Evolutionary conservation across 2,888 invertebrate genomes (phyloP), one percentile per base, ranked within the genome.

Genomic region (Tinea trinotella): DNA sequence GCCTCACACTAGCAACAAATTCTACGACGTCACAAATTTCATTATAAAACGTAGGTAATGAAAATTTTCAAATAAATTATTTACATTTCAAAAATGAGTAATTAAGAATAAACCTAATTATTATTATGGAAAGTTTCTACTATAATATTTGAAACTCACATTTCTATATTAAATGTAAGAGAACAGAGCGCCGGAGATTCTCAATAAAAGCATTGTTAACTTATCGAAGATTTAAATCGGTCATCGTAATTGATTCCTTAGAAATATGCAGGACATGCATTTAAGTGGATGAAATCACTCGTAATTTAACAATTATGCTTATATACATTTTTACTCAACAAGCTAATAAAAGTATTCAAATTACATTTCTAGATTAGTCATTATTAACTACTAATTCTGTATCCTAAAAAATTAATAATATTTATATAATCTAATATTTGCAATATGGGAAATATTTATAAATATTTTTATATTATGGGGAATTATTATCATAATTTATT

Each of bases 111-210:
- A 9, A 24, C 9, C 5, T 5, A 24, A 24, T 24, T 24, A 9
- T 7, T 24, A 5, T 5, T 24, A 24, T 5, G 5, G 5, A 7
- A 24, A 24, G 24, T 9, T 24, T 24, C 9, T 24, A 24, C 24
- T 7, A 9, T 24, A 24, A 24, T 24, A 24, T 24, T 7, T 24
- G 5, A 7, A 24, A 24, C 6, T 9, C 9, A 24, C 24, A 5
- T 24, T 7, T 9, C 9, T 24, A 24, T 24, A 24, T 24, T 9
- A 9, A 7, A 24, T 24, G 9, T 7, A 24, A 24, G 5, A 24
- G n/a, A n/a, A n/a, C n/a, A n/a, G n/a, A 40, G 12, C 12, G 40
- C 40, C 40, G 40, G 40, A 40, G 40, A 40, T 40, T 40, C 12
- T 40, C 13, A 40, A 40, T 40, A 4, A 40, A 40, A 13, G 12